Base-by-base conservation (phyloP, 2,797 vertebrate genomes). In the Sylvia borin region DNA sequence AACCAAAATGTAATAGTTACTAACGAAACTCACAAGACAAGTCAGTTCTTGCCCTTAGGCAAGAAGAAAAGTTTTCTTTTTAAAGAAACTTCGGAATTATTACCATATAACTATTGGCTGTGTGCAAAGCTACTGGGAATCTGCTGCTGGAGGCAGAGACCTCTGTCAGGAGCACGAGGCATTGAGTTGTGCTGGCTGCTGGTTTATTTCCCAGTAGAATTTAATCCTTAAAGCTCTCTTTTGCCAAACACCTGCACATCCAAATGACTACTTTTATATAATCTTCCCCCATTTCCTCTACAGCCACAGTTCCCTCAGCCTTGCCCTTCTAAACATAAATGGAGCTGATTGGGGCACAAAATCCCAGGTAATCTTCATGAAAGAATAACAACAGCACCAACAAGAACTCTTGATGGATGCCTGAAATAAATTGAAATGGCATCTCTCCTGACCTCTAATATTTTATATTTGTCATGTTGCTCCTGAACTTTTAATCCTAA, bases 151-250 rank as follows among this genome's bases (percentile, higher is more conserved):
- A 91, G 34, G 78, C 80, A 88, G 78, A 88, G 72, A 74, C 51
- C 13, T 1, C 72, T 68, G 61, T 47, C 82, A 65, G 61, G 50
- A 91, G 50, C 54, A 68, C 0, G 0, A 83, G 31, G 62, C 31
- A 48, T 4, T 80, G 89, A 95, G 83, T 47, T 78, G 50, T 77
- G 21, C 43, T 42, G 61, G 24, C 27, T 90, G 87, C 47, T 83
- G 42, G 11, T 85, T 83, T 92, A 77, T 93, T 85, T 94, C 84
- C 68, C 73, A 60, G 29, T 38, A 67, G 57, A 88, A 62, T 82
- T 93, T 61, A 92, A 64, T 92, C 58, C 84, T 87, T 83, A 89
- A 88, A 88, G 13, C 40, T 90, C 42, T 79, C 43, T 81, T 80
- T 95, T 80, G 75, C 70, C 66, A 68, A 91, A 92, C 26, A 93